Conservation (phyloP, 2,113 vertebrate species). For the Spea bombifrons region DNA sequence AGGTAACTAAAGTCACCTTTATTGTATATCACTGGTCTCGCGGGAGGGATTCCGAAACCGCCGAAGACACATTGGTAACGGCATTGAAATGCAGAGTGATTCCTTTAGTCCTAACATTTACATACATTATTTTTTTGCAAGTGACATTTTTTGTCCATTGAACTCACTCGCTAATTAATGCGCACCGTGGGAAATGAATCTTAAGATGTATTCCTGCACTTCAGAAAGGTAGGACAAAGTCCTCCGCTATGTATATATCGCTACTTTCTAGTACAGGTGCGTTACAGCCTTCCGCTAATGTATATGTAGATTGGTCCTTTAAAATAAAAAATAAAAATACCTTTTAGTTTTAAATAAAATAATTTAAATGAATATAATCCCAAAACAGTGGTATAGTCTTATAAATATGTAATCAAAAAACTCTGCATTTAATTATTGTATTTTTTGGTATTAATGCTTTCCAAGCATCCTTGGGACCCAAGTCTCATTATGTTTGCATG, state of each 20-base stretch:
- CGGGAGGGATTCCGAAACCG: neutral
- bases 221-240: constrained; percentile 43
- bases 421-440: no score
- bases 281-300: no score
- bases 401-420: no score
- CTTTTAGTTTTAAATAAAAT: no score
- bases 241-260: neutral
- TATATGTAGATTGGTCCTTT: no score
- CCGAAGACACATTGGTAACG: neutral
- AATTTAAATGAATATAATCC: no score
- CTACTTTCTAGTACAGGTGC: no score
- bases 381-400: no score
- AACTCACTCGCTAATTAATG: constrained; percentile 29
- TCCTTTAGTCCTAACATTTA: constrained; percentile 3
- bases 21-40: constrained; percentile 5
- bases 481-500: no score
- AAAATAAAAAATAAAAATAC: no score
- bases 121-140: constrained; percentile 9
- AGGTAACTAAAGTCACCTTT: constrained; percentile 21
- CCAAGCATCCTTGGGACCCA: no score
- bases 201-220: constrained; percentile 38
- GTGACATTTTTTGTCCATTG: constrained; percentile 36
- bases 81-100: constrained; percentile 11
- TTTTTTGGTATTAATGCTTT: no score
- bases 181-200: constrained; percentile 24